Conservation (phyloP, 1,140 invertebrate genomes). For the Orius insidiosus region DNA sequence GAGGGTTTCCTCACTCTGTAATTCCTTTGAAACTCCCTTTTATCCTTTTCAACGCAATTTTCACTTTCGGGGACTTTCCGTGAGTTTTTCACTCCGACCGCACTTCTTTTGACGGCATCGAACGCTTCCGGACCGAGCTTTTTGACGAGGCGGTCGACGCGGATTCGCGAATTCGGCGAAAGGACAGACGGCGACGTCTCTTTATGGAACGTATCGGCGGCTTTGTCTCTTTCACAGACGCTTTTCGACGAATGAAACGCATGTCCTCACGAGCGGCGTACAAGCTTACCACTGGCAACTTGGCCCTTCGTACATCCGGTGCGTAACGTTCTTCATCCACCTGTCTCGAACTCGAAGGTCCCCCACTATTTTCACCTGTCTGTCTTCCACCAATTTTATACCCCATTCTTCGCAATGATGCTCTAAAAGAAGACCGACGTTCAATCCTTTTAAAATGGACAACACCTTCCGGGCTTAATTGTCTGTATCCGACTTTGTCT, state of each 20-base stretch:
- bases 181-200: background rate
- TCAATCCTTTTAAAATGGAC: too few species aligned
- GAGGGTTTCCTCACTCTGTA: slow-evolving; percentile 4
- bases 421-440: slow-evolving; percentile 29
- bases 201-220: slow-evolving; percentile 20
- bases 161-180: slow-evolving; percentile 4
- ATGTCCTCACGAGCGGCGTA: slow-evolving; percentile 20
- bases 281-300: slow-evolving; percentile 21
- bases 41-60: too few species aligned
- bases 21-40: slow-evolving; percentile 6
- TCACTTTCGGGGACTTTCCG: too few species aligned
- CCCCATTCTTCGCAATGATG: slow-evolving; percentile 44
- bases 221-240: slow-evolving; percentile 21
- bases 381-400: slow-evolving; percentile 21
- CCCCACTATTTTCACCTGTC: slow-evolving; percentile 17
- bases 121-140: slow-evolving; percentile 12
- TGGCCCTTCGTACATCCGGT: background rate
- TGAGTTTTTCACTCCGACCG: too few species aligned
- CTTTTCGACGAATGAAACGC: slow-evolving; percentile 22
- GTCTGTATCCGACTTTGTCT: too few species aligned
- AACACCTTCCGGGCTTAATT: too few species aligned
- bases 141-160: slow-evolving; percentile 10
- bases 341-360: slow-evolving; percentile 2
- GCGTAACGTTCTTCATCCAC: background rate
- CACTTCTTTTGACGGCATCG: slow-evolving; percentile 4